A percentile compares a stretch with the other conserved stretches of the same genome.
These are phyloP conservation scores for Hydra vulgaris DNA, from an alignment of 30 jellyfish, hydroid and myxozoan species.

Conservation along the genomic window DNA sequence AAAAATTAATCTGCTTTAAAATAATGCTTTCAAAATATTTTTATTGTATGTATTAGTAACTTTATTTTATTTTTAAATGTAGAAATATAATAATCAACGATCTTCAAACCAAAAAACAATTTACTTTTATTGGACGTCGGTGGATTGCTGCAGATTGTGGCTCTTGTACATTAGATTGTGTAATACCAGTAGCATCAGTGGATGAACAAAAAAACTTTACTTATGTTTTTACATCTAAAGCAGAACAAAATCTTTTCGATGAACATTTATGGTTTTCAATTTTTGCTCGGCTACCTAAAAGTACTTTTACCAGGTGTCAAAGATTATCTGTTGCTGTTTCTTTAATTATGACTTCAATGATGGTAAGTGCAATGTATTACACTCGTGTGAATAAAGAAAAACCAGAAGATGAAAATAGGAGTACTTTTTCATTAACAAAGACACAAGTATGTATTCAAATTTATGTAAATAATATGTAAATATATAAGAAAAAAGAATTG, in stretches of 20 bases:
- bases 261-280: constrained; percentile 92
- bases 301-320: constrained; percentile 85
- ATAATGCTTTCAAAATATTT: no score
- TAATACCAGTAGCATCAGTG: constrained; percentile 68
- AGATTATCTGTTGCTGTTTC: constrained; percentile 80
- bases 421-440: no score
- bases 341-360: constrained; percentile 78
- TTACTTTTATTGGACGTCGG: constrained; percentile 65
- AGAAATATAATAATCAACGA: constrained; percentile 77
- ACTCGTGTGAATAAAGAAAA: no score
- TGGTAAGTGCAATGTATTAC: constrained; percentile 89
- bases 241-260: constrained; percentile 76
- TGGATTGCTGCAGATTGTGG: constrained; percentile 92
- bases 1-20: no score
- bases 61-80: not conserved
- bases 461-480: no score
- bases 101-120: constrained; percentile 64
- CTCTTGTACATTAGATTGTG: constrained; percentile 77
- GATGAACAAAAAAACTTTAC: constrained; percentile 81
- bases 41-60: no score
- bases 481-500: no score
- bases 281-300: constrained; percentile 94
- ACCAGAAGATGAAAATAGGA: no score
- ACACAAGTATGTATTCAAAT: no score
- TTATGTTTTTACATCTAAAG: constrained; percentile 66